phyloP scores from a whole-genome alignment of 2,797 vertebrate genomes.

The Emys orbicularis region DNA sequence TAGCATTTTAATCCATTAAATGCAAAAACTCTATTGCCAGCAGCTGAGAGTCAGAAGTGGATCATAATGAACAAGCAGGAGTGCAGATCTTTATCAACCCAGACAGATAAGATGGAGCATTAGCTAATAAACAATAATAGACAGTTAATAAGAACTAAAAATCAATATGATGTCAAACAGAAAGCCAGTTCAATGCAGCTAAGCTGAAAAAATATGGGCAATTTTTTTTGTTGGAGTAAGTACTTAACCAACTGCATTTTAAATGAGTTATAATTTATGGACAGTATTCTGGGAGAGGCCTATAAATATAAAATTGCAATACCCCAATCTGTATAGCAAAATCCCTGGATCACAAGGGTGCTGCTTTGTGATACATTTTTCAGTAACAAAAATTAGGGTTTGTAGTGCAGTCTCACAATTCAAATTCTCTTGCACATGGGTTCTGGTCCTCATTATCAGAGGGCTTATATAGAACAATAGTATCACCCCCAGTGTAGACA shows the following conservation, averaged over 20 bases:
- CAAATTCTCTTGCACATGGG: not conserved
- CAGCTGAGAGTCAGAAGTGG: not conserved
- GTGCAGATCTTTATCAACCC: conserved; percentile 15
- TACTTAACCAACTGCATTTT: not conserved
- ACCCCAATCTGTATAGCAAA: not conserved
- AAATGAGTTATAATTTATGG: conserved; percentile 46
- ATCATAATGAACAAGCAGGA: conserved; percentile 21
- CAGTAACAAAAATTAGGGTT: not conserved
- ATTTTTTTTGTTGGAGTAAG: not conserved
- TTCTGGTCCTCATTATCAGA: not conserved
- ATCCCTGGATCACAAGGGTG: not conserved
- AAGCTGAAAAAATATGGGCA: conserved; percentile 3
- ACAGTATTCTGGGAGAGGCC: not conserved
- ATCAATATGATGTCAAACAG: conserved; percentile 29
- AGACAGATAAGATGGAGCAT: conserved; percentile 8
- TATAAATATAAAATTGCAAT: conserved; percentile 31
- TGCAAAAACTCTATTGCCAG: not conserved
- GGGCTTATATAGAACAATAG: not conserved
- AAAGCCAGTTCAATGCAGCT: not conserved
- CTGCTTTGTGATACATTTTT: not conserved
- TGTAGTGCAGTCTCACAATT: not conserved
- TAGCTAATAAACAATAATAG: conserved; percentile 61
- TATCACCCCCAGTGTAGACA: not conserved
- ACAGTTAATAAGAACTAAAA: conserved; percentile 63
- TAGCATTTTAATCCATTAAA: conserved; percentile 21